These are phyloP conservation scores for Salticus scenicus DNA, from an alignment of 2,888 invertebrate species.

Conservation along the genomic window DNA sequence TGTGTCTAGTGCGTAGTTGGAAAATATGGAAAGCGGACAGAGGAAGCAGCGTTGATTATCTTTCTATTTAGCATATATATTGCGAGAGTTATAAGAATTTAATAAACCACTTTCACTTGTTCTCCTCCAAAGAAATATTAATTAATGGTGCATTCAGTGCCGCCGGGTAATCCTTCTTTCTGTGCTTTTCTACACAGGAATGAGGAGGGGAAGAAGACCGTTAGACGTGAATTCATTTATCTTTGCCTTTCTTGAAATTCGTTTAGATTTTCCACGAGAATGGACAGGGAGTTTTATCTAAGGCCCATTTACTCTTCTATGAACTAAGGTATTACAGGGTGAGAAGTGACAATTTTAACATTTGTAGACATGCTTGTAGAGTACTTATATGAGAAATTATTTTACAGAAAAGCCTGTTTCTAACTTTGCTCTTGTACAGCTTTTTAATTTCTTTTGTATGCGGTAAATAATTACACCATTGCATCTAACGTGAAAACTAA, in stretches of 20 bases:
- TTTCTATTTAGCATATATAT: conserved; percentile 58
- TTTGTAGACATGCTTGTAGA: not conserved
- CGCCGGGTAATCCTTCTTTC: conserved; percentile 26
- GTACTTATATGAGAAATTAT: too few relatives aligned
- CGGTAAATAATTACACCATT: too few relatives aligned
- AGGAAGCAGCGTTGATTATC: conserved; percentile 52
- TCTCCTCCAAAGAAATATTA: conserved; percentile 56
- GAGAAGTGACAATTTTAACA: not conserved
- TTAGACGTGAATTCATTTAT: not conserved
- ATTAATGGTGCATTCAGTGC: conserved; percentile 54
- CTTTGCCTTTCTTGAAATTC: conserved; percentile 11
- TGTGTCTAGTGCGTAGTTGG: conserved; percentile 15
- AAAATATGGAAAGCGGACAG: not conserved
- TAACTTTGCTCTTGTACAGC: too few relatives aligned
- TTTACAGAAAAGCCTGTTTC: too few relatives aligned
- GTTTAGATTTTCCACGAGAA: conserved; percentile 7
- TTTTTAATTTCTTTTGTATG: too few relatives aligned
- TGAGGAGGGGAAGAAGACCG: not conserved
- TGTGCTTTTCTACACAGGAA: not conserved
- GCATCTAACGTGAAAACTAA: too few relatives aligned
- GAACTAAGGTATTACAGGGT: not conserved
- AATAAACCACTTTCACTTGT: conserved; percentile 60
- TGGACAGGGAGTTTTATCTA: conserved; percentile 3
- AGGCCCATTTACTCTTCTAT: not conserved
- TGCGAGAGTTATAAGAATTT: conserved; percentile 58